Evolutionary conservation across 2,113 vertebrate species (phyloP).

Genomic region (Gobius niger): DNA sequence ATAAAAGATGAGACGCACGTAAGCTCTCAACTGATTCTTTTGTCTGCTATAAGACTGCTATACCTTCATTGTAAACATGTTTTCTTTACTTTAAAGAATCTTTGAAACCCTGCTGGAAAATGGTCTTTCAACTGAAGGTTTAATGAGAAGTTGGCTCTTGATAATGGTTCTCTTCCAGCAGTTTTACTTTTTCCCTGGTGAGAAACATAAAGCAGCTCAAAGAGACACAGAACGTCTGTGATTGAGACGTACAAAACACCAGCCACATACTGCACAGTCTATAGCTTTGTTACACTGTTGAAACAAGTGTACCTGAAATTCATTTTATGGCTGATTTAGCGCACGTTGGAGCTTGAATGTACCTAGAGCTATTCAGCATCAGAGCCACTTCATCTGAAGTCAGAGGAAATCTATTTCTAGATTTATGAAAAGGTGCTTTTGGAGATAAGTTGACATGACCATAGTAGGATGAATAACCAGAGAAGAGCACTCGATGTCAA

Average conservation of each 20-base stretch:
- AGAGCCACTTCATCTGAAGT: conserved; percentile 46
- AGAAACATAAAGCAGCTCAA: neutral
- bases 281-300: conserved; percentile 56
- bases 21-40: neutral
- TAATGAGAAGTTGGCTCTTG: too few relatives aligned
- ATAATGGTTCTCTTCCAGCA: neutral
- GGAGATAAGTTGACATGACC: conserved; percentile 11
- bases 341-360: conserved; percentile 49
- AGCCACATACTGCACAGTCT: conserved; percentile 38
- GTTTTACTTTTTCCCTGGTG: neutral
- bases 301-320: conserved; percentile 59
- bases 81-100: neutral
- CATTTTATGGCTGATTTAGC: conserved; percentile 77
- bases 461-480: neutral
- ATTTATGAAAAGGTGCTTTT: conserved; percentile 27
- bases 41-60: neutral
- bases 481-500: conserved; percentile 31
- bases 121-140: too few relatives aligned
- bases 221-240: conserved; percentile 8
- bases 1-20: neutral
- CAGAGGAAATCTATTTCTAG: conserved; percentile 37
- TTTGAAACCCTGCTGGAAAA: neutral
- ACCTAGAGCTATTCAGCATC: conserved; percentile 65
- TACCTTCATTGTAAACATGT: neutral
- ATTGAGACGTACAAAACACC: conserved; percentile 37